A percentile compares a stretch with the other conserved stretches of the same genome.
Conservation (phyloP, 2,888 invertebrate species). For the Helicoverpa assulta region DNA sequence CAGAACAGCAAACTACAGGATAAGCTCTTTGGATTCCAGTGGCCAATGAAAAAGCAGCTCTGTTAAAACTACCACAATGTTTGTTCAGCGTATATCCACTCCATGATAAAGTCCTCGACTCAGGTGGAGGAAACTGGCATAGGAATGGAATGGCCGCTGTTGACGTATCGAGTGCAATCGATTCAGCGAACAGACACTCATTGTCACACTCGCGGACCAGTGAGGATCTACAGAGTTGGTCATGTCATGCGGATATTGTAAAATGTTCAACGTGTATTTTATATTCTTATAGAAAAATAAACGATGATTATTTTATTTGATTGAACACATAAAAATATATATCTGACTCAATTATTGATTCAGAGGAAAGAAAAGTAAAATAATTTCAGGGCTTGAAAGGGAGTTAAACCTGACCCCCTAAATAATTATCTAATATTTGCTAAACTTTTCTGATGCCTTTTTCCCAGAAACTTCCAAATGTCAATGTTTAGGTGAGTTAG, state of each 20-base stretch:
- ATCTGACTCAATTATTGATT: no score
- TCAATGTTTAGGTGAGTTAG: not conserved
- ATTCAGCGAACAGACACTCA: slow-evolving; percentile 4
- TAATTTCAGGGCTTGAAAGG: no score
- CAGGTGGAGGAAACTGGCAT: slow-evolving; percentile 11
- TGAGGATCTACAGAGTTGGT: not conserved
- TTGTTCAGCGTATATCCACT: not conserved
- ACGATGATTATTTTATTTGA: no score
- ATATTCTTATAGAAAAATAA: not conserved
- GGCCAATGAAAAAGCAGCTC: no score
- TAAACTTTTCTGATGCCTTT: not conserved
- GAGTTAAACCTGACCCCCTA: no score
- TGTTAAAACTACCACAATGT: no score
- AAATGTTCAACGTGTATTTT: not conserved
- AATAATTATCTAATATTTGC: not conserved
- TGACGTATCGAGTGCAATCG: slow-evolving; percentile 33
- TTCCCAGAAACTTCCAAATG: not conserved
- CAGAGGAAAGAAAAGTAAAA: no score
- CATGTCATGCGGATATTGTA: not conserved
- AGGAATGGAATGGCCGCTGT: slow-evolving; percentile 24
- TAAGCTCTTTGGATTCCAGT: not conserved
- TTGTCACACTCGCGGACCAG: not conserved
- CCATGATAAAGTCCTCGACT: slow-evolving; percentile 3
- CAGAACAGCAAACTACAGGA: not conserved
- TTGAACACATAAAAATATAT: no score